phyloP scores from a whole-genome alignment of 2,113 vertebrate species.

The Meriones unguiculatus region DNA sequence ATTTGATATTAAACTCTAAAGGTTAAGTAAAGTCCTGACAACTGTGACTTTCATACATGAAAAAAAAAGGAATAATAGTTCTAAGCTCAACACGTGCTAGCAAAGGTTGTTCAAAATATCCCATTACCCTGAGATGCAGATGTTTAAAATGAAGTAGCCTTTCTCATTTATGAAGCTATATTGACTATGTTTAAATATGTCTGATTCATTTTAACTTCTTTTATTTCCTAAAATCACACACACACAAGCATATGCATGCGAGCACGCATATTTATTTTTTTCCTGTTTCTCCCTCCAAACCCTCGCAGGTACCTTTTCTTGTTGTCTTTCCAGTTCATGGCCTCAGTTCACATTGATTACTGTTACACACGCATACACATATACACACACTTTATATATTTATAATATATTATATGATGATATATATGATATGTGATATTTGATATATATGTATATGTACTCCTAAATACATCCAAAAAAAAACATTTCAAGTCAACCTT shows the following conservation, averaged over 20 bases:
- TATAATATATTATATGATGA: not conserved
- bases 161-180: not conserved
- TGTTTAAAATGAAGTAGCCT: not conserved
- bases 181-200: not conserved
- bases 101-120: not conserved
- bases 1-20: not conserved
- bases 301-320: not conserved
- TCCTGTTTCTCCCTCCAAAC: not conserved
- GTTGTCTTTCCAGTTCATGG: not conserved
- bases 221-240: too few relatives aligned
- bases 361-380: not conserved
- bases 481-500: not conserved
- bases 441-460: not conserved
- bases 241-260: too few relatives aligned
- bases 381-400: not conserved
- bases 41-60: not conserved
- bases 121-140: not conserved
- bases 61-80: not conserved
- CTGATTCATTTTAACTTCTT: not conserved
- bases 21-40: not conserved
- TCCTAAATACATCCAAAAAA: not conserved
- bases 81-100: not conserved
- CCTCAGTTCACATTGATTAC: not conserved
- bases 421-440: not conserved
- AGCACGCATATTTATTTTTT: not conserved